Conservation (phyloP, 2,113 vertebrate genomes). For the Chinchilla lanigera region DNA sequence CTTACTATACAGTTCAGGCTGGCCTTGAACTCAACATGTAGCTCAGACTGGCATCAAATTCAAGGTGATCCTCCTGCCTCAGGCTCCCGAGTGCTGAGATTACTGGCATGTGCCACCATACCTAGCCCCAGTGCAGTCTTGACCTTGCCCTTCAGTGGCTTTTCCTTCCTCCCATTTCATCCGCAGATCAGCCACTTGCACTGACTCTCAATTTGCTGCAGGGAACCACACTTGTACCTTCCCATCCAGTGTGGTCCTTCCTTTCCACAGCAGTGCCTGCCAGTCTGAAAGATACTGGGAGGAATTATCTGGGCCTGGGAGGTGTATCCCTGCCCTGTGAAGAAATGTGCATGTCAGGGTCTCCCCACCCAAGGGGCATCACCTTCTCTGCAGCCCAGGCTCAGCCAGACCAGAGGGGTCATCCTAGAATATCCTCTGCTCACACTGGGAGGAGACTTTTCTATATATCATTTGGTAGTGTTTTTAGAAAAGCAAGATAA, state of each 20-base stretch:
- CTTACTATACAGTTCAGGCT: not conserved
- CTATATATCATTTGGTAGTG: not conserved
- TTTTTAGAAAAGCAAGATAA: conserved; percentile 79
- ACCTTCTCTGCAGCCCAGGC: not conserved
- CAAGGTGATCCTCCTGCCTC: not conserved
- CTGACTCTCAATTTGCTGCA: not conserved
- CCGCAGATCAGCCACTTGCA: not conserved
- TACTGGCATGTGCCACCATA: not conserved
- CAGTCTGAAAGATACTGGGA: too few relatives aligned
- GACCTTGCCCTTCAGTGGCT: not conserved
- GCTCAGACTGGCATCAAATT: not conserved
- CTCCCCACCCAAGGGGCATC: not conserved
- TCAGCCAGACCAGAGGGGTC: not conserved
- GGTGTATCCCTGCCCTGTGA: not conserved
- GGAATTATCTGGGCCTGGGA: not conserved
- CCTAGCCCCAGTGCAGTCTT: too few relatives aligned
- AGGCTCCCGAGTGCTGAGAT: not conserved
- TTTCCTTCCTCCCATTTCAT: not conserved
- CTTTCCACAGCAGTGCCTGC: not conserved
- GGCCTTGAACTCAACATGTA: too few relatives aligned
- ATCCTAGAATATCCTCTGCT: not conserved
- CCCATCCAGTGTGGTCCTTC: too few relatives aligned
- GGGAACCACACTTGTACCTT: not conserved
- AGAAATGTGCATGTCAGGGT: not conserved
- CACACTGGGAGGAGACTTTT: not conserved